Base-by-base conservation (phyloP, 2,888 invertebrate species). In the Calliopum simillimum region DNA sequence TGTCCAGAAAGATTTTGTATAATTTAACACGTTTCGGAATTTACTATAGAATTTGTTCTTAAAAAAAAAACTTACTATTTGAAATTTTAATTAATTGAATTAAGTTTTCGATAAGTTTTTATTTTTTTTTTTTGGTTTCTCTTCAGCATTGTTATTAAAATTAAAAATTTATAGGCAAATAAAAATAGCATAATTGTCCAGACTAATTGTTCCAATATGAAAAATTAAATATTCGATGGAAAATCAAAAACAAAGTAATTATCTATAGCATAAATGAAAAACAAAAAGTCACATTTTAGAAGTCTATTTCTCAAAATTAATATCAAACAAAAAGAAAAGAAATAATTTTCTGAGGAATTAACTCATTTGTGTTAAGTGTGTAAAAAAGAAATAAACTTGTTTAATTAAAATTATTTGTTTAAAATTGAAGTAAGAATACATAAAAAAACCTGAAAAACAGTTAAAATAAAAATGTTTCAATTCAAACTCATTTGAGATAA, bases 121-220 rank as follows among this genome's bases (percentile, higher is more conserved):
- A 5, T 53, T 53, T 53, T n/a, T n/a, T n/a, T n/a, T n/a, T n/a
- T n/a, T n/a, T n/a, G n/a, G n/a, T n/a, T n/a, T n/a, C n/a, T n/a
- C n/a, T n/a, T 53, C 11, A 11, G 11, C 14, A 23, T 4, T 53
- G 53, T 53, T 33, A 64, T 70, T 56, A n/a, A 68, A 55, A 59
- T 23, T 63, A 61, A 68, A 44, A 66, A 63, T 61, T 44, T 63
- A 16, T 21, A 62, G 67, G 69, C 33, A 33, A 44, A 70, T 70
- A 69, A 70, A 72, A 49, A 58, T 68, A 68, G 69, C 68, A 72
- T 74, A 74, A 69, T 72, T 74, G 74, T 74, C 74, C 74, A 74
- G 68, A 71, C 71, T 71, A 62, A 76, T 76, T 74, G 74, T 74
- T 73, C 69, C 71, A 69, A 56, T 72, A 73, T 74, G 66, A 67